Conservation (phyloP, 2,888 invertebrate species). For the Nomada lathburiana region DNA sequence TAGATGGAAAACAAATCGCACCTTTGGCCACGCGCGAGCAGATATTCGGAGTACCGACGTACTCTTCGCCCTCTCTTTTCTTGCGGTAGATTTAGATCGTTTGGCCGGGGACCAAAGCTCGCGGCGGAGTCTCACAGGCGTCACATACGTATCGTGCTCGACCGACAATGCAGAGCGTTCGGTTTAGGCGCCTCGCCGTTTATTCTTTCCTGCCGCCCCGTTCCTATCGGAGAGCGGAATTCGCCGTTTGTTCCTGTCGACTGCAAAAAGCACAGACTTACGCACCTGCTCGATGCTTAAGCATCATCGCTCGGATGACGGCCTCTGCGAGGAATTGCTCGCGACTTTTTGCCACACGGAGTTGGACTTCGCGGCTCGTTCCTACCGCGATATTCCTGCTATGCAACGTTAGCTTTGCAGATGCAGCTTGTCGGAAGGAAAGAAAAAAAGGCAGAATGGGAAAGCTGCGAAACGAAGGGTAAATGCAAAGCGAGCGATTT, state of each 20-base stretch:
- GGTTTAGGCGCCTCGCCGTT: background rate
- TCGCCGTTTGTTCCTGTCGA: constrained; percentile 16
- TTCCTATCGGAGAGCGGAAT: background rate
- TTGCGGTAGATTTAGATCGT: constrained; percentile 49
- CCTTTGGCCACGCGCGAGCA: background rate
- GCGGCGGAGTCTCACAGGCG: background rate
- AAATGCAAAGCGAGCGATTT: background rate
- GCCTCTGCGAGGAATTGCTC: constrained; percentile 17
- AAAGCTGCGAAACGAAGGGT: background rate
- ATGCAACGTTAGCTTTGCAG: too few species aligned
- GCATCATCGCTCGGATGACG: constrained; percentile 44
- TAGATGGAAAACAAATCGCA: too few species aligned
- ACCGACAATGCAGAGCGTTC: constrained; percentile 1
- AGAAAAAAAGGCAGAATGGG: too few species aligned
- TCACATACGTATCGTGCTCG: background rate
- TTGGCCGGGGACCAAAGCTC: constrained; percentile 52
- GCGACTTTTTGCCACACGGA: constrained; percentile 17
- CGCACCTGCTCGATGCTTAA: constrained; percentile 38
- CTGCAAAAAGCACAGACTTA: constrained; percentile 24
- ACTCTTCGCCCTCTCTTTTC: constrained; percentile 15
- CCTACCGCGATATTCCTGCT: too few species aligned
- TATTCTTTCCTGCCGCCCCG: background rate
- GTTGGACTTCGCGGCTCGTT: background rate
- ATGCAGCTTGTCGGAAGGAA: too few species aligned
- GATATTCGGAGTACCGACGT: background rate